These are phyloP conservation scores for Diaperis boleti DNA, from an alignment of 2,888 invertebrate genomes.

Conservation along the genomic window DNA sequence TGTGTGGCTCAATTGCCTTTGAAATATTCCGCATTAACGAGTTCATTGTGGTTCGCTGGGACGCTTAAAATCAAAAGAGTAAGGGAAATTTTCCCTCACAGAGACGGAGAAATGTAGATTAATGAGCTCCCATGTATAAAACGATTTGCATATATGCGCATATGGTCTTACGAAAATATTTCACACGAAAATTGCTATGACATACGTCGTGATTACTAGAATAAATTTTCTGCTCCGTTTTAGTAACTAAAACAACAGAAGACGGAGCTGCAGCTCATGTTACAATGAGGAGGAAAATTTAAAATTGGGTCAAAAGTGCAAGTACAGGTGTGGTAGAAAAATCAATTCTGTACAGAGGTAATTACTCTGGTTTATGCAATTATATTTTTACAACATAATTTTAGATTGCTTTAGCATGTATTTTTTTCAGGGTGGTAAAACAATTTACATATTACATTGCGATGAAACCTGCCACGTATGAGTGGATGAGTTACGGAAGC, in stretches of 20 bases:
- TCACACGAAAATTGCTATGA: slow-evolving; percentile 16
- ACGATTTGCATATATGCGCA: slow-evolving; percentile 37
- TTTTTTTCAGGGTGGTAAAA: no score
- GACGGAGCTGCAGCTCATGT: neutral
- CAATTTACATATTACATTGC: no score
- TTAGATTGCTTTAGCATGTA: no score
- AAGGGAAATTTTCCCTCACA: slow-evolving; percentile 27
- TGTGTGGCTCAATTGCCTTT: slow-evolving; percentile 48
- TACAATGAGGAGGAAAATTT: neutral
- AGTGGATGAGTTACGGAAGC: no score
- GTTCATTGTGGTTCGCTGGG: slow-evolving; percentile 45
- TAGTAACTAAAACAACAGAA: neutral
- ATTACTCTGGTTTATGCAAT: no score
- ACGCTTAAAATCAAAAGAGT: slow-evolving; percentile 40
- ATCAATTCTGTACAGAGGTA: no score
- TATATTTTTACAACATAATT: no score
- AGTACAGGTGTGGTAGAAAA: no score
- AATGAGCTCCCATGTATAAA: slow-evolving; percentile 39
- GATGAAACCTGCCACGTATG: no score
- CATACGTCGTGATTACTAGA: slow-evolving; percentile 17
- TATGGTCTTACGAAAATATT: slow-evolving; percentile 2
- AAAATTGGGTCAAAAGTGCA: neutral
- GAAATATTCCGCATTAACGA: slow-evolving; percentile 52
- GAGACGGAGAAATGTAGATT: slow-evolving; percentile 39
- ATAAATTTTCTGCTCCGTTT: slow-evolving; percentile 17